These are phyloP conservation scores for Lepilemur ruficaudatus DNA, from an alignment of 2,797 vertebrate genomes.

Conservation along the genomic window DNA sequence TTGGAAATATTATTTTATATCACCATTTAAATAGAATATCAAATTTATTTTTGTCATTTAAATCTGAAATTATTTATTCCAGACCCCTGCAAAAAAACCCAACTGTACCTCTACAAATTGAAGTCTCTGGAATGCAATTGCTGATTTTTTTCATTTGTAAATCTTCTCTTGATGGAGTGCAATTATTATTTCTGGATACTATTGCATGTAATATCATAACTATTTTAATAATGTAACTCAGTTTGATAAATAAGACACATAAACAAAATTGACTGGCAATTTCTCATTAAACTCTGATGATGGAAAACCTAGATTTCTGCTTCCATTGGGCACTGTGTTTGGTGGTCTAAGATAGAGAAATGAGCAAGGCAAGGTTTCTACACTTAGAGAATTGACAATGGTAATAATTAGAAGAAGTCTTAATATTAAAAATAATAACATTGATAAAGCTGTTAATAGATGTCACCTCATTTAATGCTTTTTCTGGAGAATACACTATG, in stretches of 20 bases:
- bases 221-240: background rate
- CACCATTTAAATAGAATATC: background rate
- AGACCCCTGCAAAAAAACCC: background rate
- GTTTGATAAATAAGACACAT: background rate
- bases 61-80: background rate
- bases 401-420: background rate
- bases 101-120: background rate
- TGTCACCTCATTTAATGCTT: background rate
- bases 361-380: accelerated
- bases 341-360: background rate
- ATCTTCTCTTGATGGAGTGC: background rate
- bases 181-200: background rate
- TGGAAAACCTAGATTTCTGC: background rate
- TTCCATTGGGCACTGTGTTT: background rate
- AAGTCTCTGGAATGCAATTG: background rate
- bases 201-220: background rate
- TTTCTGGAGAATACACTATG: background rate
- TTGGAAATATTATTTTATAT: background rate
- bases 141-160: background rate
- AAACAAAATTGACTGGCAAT: background rate
- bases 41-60: background rate
- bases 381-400: background rate
- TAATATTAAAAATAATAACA: background rate
- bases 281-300: background rate
- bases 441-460: background rate